Percentiles rank a stretch among this genome's conserved stretches.
These are phyloP conservation scores for Todiramphus chloris DNA, from an alignment of 2,113 vertebrate genomes.

Conservation along the genomic window DNA sequence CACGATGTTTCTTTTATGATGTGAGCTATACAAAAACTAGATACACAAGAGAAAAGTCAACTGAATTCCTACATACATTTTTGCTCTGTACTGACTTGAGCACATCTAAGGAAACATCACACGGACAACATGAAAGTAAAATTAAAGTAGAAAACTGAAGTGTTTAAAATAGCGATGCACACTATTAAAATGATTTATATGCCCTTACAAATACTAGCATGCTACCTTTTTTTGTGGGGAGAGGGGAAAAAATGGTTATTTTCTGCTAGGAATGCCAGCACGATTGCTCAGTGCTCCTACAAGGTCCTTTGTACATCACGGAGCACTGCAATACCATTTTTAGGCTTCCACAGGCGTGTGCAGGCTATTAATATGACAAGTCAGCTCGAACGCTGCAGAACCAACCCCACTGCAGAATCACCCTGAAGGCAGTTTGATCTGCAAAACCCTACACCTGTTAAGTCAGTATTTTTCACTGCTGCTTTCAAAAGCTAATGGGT, in stretches of 20 bases:
- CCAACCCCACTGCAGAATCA: constrained; percentile 4
- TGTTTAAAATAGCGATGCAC: neutral
- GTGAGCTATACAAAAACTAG: neutral
- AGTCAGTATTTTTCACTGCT: constrained; percentile 11
- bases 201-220: neutral
- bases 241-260: neutral
- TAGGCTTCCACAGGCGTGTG: constrained; percentile 59
- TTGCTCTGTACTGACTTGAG: neutral
- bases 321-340: constrained; percentile 63
- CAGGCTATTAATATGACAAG: constrained; percentile 62
- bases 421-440: constrained; percentile 27
- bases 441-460: neutral
- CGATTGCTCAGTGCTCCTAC: neutral
- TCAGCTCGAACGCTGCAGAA: constrained; percentile 45
- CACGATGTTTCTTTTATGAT: neutral
- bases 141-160: neutral
- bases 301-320: constrained; percentile 50
- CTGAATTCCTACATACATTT: neutral
- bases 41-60: neutral
- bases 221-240: neutral
- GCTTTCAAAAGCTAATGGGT: constrained; percentile 6
- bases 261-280: neutral
- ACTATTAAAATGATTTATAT: neutral
- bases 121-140: neutral
- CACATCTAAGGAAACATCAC: neutral